Evolutionary conservation across 2,888 invertebrate genomes (phyloP).

Genomic region (Horisme vitalbata): DNA sequence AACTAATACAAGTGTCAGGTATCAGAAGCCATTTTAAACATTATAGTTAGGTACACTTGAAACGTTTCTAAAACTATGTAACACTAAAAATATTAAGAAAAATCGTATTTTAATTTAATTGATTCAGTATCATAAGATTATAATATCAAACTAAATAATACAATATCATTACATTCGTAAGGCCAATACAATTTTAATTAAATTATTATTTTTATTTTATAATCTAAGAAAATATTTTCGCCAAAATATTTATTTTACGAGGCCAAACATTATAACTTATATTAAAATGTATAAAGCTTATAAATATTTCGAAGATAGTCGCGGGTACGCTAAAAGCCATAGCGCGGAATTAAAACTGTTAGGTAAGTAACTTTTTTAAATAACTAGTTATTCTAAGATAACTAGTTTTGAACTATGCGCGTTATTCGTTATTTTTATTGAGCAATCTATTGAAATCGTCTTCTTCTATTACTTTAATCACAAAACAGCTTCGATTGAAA

Average conservation of each 20-base stretch:
- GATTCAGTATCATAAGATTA: constrained; percentile 43
- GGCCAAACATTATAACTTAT: constrained; percentile 9
- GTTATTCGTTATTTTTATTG: constrained; percentile 27
- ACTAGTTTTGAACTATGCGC: constrained; percentile 21
- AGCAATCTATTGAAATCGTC: constrained; percentile 25
- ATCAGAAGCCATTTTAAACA: constrained; percentile 13
- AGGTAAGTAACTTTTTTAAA: neutral
- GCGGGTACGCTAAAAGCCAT: constrained; percentile 13
- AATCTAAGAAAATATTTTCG: constrained; percentile 16
- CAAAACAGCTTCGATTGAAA: constrained; percentile 13
- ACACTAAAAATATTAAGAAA: constrained; percentile 35
- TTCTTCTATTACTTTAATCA: constrained; percentile 12
- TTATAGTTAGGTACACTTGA: too few relatives aligned
- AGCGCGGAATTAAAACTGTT: constrained; percentile 18
- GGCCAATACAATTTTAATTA: constrained; percentile 23
- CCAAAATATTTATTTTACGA: constrained; percentile 1
- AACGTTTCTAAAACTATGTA: constrained; percentile 17
- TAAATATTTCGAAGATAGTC: constrained; percentile 15
- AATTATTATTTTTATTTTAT: constrained; percentile 12
- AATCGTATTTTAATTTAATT: constrained; percentile 43
- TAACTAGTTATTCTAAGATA: constrained; percentile 11
- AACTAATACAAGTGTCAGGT: constrained; percentile 1
- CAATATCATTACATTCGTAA: constrained; percentile 20
- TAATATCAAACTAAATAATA: constrained; percentile 24
- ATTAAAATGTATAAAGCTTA: constrained; percentile 21